Evolutionary conservation across 2,888 invertebrate genomes (phyloP), one percentile per base, ranked within the genome.

Genomic region (Pilophorus perplexus): DNA sequence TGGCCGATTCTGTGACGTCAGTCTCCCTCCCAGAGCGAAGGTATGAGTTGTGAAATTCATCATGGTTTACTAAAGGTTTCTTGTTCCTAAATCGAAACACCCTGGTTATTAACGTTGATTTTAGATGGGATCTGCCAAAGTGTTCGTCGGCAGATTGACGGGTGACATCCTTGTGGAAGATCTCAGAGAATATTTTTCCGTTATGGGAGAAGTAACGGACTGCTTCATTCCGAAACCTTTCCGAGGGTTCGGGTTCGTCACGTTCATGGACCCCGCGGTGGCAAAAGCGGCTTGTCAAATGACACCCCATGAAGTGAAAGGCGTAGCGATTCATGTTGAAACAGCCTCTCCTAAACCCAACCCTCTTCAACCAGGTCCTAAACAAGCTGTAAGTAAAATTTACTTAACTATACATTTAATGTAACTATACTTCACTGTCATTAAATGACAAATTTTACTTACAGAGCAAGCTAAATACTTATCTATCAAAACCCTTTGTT

Each of bases 1-100:
- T 78, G 96, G 96, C 0, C 83, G 98, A 72, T 95, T 95, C 92
- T 98, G 98, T 76, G 97, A 98, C 80, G 97, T 98, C 1, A 93
- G 96, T 78, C 92, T 99, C 74, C 98, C 98, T 1, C 59, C 59
- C 14, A 59, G 59, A 23, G 40, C 59, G 20, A 42, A 22, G 25
- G 57, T 57, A 16, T 14, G 18, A 37, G n/a, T 18, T 25, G n/a
- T n/a, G n/a, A n/a, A n/a, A n/a, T n/a, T n/a, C n/a, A n/a, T n/a
- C n/a, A n/a, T n/a, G n/a, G n/a, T n/a, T n/a, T n/a, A n/a, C n/a
- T n/a, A n/a, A n/a, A n/a, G n/a, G n/a, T n/a, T n/a, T n/a, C n/a
- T n/a, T n/a, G n/a, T n/a, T n/a, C n/a, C n/a, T n/a, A n/a, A n/a
- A n/a, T n/a, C n/a, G n/a, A n/a, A n/a, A n/a, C n/a, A n/a, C n/a